Conservation (phyloP, 2,888 invertebrate species). For the Cheiracanthium punctorium region DNA sequence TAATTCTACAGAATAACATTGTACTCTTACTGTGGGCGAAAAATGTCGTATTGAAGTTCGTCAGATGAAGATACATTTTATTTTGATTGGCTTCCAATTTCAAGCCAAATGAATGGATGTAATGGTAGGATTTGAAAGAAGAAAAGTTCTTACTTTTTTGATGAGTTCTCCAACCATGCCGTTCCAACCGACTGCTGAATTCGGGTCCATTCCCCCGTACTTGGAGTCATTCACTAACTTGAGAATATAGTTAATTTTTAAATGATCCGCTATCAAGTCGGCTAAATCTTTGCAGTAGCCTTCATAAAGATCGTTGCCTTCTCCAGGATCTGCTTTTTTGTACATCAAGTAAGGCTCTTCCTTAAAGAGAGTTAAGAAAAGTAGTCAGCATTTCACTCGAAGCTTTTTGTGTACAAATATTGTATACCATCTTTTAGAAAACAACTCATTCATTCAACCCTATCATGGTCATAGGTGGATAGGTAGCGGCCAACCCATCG, state of each 20-base stretch:
- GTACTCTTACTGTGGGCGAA: no score
- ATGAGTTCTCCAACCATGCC: constrained; percentile 73
- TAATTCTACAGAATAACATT: no score
- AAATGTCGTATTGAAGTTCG: no score
- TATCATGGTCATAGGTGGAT: no score
- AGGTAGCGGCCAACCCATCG: no score
- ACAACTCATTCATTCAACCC: no score
- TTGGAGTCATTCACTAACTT: constrained; percentile 70
- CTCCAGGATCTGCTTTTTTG: constrained; percentile 81
- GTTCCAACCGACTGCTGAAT: constrained; percentile 73
- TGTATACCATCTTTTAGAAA: no score
- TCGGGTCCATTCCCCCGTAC: constrained; percentile 71
- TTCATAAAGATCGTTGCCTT: constrained; percentile 87
- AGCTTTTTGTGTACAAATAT: no score
- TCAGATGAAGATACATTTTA: no score
- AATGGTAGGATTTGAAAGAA: no score
- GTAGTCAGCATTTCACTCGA: background rate
- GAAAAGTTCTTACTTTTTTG: constrained; percentile 71
- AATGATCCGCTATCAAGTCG: constrained; percentile 85
- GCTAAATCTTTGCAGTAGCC: constrained; percentile 95
- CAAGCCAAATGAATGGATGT: no score
- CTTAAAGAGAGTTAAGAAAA: constrained; percentile 75
- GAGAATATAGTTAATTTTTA: constrained; percentile 73
- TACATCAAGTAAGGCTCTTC: constrained; percentile 93
- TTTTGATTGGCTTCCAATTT: no score